Evolutionary conservation across 2,888 invertebrate species (phyloP).

Genomic region (Lepetodrilus schrolli): DNA sequence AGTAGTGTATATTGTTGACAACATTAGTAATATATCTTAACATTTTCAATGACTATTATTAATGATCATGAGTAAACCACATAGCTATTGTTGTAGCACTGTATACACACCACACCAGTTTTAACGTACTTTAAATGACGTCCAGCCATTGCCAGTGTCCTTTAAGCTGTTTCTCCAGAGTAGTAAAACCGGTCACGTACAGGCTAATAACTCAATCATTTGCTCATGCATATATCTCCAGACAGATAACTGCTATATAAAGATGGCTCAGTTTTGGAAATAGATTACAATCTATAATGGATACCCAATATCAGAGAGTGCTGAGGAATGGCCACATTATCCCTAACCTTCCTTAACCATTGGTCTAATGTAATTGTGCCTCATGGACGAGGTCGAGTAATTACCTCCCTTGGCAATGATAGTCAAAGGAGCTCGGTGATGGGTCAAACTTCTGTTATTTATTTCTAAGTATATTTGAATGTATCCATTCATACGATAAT

Average conservation of each 20-base stretch:
- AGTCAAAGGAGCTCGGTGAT: not conserved
- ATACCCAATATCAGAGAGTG: conserved; percentile 6
- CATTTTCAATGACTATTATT: too few relatives aligned
- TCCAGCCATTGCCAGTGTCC: too few relatives aligned
- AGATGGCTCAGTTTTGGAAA: not conserved
- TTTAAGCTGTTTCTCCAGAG: not conserved
- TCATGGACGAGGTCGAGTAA: not conserved
- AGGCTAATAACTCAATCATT: not conserved
- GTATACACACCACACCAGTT: too few relatives aligned
- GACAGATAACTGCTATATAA: not conserved
- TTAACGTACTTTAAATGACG: too few relatives aligned
- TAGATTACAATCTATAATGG: conserved; percentile 7
- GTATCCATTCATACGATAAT: too few relatives aligned
- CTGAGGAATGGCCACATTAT: conserved; percentile 4
- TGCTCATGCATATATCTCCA: not conserved
- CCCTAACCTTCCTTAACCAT: conserved; percentile 6
- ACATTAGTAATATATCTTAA: too few relatives aligned
- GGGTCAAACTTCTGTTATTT: too few relatives aligned
- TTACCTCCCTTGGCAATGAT: not conserved
- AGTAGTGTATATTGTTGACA: too few relatives aligned
- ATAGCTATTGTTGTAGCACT: too few relatives aligned
- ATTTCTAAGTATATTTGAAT: too few relatives aligned
- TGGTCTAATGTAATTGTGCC: not conserved
- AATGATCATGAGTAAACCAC: too few relatives aligned
- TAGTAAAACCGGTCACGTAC: not conserved